A percentile compares a stretch with the other conserved stretches of the same genome.
Evolutionary conservation across 2,888 invertebrate genomes (phyloP).

Genomic region (Oscheius sp.): DNA sequence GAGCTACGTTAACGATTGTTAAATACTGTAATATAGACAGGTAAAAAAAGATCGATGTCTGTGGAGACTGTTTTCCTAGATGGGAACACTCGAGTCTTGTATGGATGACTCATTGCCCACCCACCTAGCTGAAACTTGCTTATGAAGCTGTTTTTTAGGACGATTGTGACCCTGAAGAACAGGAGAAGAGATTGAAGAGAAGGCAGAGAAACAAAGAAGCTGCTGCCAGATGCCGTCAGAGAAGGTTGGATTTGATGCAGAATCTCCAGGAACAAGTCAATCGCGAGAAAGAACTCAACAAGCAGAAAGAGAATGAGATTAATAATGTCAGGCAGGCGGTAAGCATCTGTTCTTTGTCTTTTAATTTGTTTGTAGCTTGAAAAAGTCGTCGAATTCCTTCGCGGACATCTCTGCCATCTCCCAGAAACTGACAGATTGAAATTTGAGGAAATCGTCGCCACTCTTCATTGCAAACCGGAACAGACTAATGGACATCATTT

Average conservation of each 20-base stretch:
- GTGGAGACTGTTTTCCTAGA: conserved; percentile 11
- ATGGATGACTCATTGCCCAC: conserved; percentile 8
- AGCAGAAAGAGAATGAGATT: conserved; percentile 22
- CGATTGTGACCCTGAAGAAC: conserved; percentile 77
- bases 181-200: conserved; percentile 85
- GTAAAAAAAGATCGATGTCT: background rate
- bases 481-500: conserved; percentile 4
- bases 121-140: conserved; percentile 1
- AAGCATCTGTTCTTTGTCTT: background rate
- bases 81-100: background rate
- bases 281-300: conserved; percentile 4
- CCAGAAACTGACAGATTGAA: background rate
- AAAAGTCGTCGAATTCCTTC: conserved; percentile 4
- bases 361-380: conserved; percentile 3
- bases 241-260: conserved; percentile 94
- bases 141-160: conserved; percentile 5
- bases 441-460: background rate
- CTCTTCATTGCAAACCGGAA: background rate
- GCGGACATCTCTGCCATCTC: background rate
- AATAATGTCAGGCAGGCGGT: background rate
- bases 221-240: conserved; percentile 93
- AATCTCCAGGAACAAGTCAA: conserved; percentile 77
- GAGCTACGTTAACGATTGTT: conserved; percentile 11
- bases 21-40: background rate
- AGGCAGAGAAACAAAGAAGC: conserved; percentile 96